phyloP scores from a whole-genome alignment of 1,140 invertebrate species.

The Euschistus heros region DNA sequence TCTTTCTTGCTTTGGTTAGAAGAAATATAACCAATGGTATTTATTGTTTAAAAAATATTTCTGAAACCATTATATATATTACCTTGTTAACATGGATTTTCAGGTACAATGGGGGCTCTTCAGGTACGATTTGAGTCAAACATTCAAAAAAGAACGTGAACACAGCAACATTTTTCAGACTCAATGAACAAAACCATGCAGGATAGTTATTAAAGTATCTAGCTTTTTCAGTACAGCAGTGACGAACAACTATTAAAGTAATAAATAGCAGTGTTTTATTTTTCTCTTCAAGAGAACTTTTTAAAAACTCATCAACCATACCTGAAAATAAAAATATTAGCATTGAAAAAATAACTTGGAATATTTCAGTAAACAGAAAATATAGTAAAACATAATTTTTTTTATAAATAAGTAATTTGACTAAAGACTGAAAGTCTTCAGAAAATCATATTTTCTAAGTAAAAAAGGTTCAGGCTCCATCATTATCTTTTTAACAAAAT shows the following conservation, averaged over 20 bases:
- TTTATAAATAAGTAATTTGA: no score
- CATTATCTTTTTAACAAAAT: no score
- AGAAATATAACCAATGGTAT: no score
- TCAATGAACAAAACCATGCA: conserved; percentile 24
- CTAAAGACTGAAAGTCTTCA: no score
- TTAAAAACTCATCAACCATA: conserved; percentile 14
- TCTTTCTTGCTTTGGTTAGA: no score
- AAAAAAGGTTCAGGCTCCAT: no score
- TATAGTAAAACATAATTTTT: no score
- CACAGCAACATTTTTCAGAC: conserved; percentile 6
- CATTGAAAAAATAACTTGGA: neutral
- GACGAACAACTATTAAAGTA: conserved; percentile 18
- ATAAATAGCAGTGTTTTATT: conserved; percentile 6
- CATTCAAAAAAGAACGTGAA: conserved; percentile 26
- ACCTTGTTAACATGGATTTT: conserved; percentile 29
- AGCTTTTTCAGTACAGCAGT: conserved; percentile 20
- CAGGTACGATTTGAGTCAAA: conserved; percentile 25
- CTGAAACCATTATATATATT: neutral
- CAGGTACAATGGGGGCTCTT: conserved; percentile 25
- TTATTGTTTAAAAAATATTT: no score
- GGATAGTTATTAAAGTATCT: conserved; percentile 22
- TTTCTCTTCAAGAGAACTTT: conserved; percentile 8
- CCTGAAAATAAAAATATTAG: conserved; percentile 14
- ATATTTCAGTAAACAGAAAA: no score
- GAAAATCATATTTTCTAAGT: no score